Evolutionary conservation across 2,888 invertebrate genomes (phyloP), one percentile per base, ranked within the genome.

Genomic region (Andrena camellia): DNA sequence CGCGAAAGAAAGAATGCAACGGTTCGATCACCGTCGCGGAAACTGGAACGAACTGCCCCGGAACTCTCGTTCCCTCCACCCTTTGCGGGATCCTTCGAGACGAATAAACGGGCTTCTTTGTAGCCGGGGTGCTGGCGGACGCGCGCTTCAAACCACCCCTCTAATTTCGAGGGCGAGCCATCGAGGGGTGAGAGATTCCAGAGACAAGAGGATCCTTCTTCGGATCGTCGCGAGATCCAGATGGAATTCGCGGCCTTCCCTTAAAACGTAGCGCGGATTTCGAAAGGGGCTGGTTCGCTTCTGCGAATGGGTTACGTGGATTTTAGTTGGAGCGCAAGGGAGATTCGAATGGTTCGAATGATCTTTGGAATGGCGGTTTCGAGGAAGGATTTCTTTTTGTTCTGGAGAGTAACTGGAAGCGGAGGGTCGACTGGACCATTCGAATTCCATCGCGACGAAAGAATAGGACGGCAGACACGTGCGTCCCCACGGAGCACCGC

Each of bases 1-100:
- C 50, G 66, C 20, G 66, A 68, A 20, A 10, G 73, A 42, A 59
- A 48, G 59, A 60, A 64, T 52, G 42, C 59, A 35, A 17, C 31
- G 73, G 54, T 69, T 66, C 70, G 79, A 84, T 77, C 69, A 64
- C 72, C 63, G 74, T 59, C 66, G 59, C 29, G 54, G 57, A 71
- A 85, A 86, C 67, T 85, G 70, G 80, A 76, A 73, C 82, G 64
- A 74, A 73, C 60, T 72, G 57, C 23, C n/a, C 4, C 23, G 57
- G 10, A 52, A 62, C 35, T 20, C 35, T 29, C 42, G 42, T 62
- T 23, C 10, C 2, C 50, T 31, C 31, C 23, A 42, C 8, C 33
- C n/a, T 35, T 20, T 20, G 52, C 52, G 52, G 20, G 20, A 20
- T 52, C 33, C 13, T 54, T n/a, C 42, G 23, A 8, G 29, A 13